A percentile compares a stretch with the other conserved stretches of the same genome.
Evolutionary conservation across 2,113 vertebrate genomes (phyloP).

Genomic region (Pseudolaguvia tuberculata): DNA sequence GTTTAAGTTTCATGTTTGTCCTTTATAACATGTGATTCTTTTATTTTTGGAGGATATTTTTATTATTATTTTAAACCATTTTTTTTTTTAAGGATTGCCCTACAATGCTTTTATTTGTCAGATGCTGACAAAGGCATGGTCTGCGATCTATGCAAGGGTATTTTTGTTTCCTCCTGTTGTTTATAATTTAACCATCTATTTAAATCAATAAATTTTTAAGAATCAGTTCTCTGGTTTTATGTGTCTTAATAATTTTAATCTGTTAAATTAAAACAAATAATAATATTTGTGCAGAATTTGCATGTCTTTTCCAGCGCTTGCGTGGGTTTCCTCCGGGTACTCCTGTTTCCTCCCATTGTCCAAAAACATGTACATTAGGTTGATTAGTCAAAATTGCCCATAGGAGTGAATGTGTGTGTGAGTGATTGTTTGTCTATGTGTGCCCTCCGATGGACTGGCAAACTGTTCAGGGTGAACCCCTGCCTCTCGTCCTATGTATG

Average conservation of each 20-base stretch:
- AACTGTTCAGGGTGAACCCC: too few relatives aligned
- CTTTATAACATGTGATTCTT: constrained; percentile 53
- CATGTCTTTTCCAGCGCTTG: too few relatives aligned
- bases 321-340: too few relatives aligned
- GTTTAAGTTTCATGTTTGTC: constrained; percentile 30
- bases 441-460: too few relatives aligned
- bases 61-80: constrained; percentile 43
- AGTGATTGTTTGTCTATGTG: too few relatives aligned
- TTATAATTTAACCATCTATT: constrained; percentile 87
- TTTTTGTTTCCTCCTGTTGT: constrained; percentile 76
- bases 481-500: too few relatives aligned
- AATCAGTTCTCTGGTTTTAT: constrained; percentile 68
- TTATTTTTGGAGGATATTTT: constrained; percentile 29
- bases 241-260: constrained; percentile 19
- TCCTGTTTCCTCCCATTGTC: too few relatives aligned
- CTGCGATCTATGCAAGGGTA: constrained; percentile 93
- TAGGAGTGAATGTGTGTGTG: too few relatives aligned
- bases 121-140: constrained; percentile 82
- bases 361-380: too few relatives aligned
- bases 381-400: too few relatives aligned
- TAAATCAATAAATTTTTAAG: constrained; percentile 94
- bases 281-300: too few relatives aligned
- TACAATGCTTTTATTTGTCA: constrained; percentile 70
- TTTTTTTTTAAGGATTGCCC: constrained; percentile 59
- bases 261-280: too few relatives aligned